Evolutionary conservation across 2,797 vertebrate genomes (phyloP).

Genomic region (Myioborus miniatus): DNA sequence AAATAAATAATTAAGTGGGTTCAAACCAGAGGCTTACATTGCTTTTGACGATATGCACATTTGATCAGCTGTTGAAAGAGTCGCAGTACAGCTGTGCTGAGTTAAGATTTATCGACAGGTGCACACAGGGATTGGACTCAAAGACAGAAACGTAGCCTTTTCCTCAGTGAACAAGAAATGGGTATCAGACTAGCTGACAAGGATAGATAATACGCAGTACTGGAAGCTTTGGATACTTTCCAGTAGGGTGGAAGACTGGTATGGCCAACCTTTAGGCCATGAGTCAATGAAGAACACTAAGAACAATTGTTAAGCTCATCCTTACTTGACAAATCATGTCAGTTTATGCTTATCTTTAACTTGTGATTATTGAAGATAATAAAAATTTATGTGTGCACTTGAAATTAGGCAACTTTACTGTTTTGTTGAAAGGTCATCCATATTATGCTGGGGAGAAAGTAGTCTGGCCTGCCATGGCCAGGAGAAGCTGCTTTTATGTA

Average conservation of each 20-base stretch:
- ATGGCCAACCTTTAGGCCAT: not conserved
- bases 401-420: conserved; percentile 29
- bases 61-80: conserved; percentile 51
- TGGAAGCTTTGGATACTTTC: not conserved
- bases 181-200: not conserved
- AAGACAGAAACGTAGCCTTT: not conserved
- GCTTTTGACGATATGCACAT: conserved; percentile 27
- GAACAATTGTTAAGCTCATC: conserved; percentile 1
- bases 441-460: not conserved
- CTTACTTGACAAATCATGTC: not conserved
- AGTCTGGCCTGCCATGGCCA: not conserved
- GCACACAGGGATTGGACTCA: not conserved
- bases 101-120: conserved; percentile 13
- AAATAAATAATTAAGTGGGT: conserved; percentile 49
- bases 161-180: not conserved
- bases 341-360: conserved; percentile 22
- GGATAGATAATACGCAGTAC: not conserved
- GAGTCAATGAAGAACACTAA: not conserved
- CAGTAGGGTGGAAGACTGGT: not conserved
- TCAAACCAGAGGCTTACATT: not conserved
- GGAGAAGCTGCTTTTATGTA: conserved; percentile 7
- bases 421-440: conserved; percentile 9
- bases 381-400: not conserved
- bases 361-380: conserved; percentile 11
- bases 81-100: conserved; percentile 7